Percentiles rank a stretch among this genome's conserved stretches.
phyloP scores from a whole-genome alignment of 1,140 invertebrate genomes.

The Uloborus diversus region DNA sequence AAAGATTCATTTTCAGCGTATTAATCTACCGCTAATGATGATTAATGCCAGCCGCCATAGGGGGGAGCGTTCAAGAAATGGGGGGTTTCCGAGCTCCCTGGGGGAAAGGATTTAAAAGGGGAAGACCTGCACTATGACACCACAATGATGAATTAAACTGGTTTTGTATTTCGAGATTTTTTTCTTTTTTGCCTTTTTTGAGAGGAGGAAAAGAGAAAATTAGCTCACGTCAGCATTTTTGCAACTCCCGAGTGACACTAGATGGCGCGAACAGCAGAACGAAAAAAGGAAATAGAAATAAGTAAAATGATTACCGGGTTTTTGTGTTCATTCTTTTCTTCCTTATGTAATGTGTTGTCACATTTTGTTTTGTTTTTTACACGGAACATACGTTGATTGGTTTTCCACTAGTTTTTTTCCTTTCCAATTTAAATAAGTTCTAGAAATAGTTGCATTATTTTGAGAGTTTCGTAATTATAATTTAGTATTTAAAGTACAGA shows the following conservation, averaged over 20 bases:
- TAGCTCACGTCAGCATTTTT: constrained; percentile 34
- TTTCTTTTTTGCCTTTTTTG: too few relatives aligned
- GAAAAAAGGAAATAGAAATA: not conserved
- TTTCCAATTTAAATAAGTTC: too few relatives aligned
- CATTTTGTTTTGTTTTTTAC: constrained; percentile 6
- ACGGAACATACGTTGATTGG: not conserved
- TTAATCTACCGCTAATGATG: constrained; percentile 54
- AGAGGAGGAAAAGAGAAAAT: not conserved
- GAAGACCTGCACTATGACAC: constrained; percentile 26
- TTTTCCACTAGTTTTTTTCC: too few relatives aligned
- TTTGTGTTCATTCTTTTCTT: too few relatives aligned
- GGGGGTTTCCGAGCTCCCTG: not conserved
- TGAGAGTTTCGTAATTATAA: too few relatives aligned
- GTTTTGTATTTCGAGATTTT: constrained; percentile 49
- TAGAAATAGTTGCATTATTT: too few relatives aligned
- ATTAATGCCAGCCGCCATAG: constrained; percentile 29
- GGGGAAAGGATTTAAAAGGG: constrained; percentile 15
- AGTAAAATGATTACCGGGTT: constrained; percentile 44
- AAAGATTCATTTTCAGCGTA: constrained; percentile 8
- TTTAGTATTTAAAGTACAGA: too few relatives aligned
- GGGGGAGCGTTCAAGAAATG: not conserved
- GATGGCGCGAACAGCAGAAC: constrained; percentile 13
- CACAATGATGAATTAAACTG: constrained; percentile 54
- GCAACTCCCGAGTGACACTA: constrained; percentile 32
- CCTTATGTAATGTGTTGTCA: not conserved